Base-by-base conservation (phyloP, 2,797 vertebrate species). In the Gouania willdenowi region DNA sequence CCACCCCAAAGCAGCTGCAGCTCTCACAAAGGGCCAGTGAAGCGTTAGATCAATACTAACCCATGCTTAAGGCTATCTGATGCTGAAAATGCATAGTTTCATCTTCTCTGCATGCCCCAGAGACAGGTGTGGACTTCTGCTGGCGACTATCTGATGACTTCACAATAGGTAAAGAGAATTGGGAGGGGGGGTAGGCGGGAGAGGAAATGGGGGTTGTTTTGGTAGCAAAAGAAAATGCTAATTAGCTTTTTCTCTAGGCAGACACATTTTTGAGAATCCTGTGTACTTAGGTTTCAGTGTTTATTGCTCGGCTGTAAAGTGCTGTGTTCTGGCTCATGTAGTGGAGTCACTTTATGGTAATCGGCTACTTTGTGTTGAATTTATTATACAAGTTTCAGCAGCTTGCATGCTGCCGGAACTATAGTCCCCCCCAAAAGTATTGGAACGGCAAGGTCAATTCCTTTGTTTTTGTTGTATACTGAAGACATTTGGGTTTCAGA, bases 11-110 rank as follows among this genome's bases (percentile, higher is more conserved):
- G 86, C 87, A 84, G 82, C 82, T 87, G 85, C 77, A 77, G 65
- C 77, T 75, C 71, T 75, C 77, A 84, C 81, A 87, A 83, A 82
- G 71, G 72, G 70, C 81, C 83, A 83, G 57, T 81, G 82, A 83
- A 83, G 82, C 81, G 41, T 79, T 79, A 81, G 86, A 89, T 91
- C 87, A 88, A 90, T 90, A 89, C 82, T 77, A 76, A 85, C 80
- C 84, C 80, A 42, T 75, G 75, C 81, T 77, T 48, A 80, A 66
- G 82, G 85, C 84, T 87, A 88, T 89, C 87, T 87, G 87, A 85
- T 87, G 78, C 66, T 81, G 71, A 80, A 82, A 84, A 84, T 81
- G 77, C 77, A 81, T 54, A 80, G 81, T 88, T 87, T 83, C 77
- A 82, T 85, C 83, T 87, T 79, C 55, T 85, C 83, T 87, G 81